Evolutionary conservation across 2,113 vertebrate genomes (phyloP).

Genomic region (Pangasianodon hypophthalmus): DNA sequence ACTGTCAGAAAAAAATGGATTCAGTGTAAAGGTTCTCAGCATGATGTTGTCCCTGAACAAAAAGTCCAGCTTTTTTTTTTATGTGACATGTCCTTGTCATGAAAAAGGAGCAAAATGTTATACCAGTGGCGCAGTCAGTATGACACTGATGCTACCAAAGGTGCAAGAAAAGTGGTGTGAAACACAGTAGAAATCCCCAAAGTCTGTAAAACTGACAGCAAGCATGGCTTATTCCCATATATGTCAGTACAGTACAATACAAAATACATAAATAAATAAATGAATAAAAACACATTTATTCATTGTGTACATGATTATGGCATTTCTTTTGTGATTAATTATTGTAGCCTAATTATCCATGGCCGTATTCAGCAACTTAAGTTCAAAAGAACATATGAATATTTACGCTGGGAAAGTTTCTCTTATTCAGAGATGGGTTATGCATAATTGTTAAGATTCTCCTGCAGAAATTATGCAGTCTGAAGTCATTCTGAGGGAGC

Average conservation of each 20-base stretch:
- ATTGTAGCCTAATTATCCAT: background rate
- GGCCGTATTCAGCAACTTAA: background rate
- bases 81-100: background rate
- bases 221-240: background rate
- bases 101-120: slow-evolving; percentile 6
- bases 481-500: background rate
- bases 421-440: background rate
- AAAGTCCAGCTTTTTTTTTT: background rate
- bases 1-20: slow-evolving; percentile 2
- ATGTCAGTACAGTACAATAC: background rate
- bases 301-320: background rate
- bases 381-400: background rate
- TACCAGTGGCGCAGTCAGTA: background rate
- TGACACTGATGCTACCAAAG: slow-evolving; percentile 2
- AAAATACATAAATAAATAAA: background rate
- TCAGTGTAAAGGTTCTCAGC: background rate
- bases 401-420: background rate
- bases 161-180: background rate
- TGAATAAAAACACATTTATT: background rate
- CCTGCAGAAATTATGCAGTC: background rate
- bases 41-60: slow-evolving; percentile 4
- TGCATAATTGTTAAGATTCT: background rate
- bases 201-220: background rate
- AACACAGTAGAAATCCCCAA: background rate
- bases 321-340: background rate